phyloP scores from a whole-genome alignment of 2,113 vertebrate species.

The Callopanchax toddi region DNA sequence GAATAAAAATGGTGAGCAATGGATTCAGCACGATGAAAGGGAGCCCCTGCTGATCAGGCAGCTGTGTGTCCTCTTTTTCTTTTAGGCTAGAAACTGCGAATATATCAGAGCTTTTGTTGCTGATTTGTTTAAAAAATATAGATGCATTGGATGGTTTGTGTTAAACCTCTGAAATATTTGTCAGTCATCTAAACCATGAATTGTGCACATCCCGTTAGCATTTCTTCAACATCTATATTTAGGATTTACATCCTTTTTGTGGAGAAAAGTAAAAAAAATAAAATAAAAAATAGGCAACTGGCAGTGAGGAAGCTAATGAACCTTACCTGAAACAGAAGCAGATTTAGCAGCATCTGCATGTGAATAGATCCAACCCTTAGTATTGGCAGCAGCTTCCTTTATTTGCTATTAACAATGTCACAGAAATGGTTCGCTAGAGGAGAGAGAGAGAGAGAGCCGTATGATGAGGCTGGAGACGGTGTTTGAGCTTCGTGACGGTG shows the following conservation, averaged over 20 bases:
- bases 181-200: slow-evolving; percentile 34
- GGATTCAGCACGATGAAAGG: slow-evolving; percentile 61
- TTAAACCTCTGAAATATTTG: slow-evolving; percentile 48
- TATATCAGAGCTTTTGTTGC: slow-evolving; percentile 83
- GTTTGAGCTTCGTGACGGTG: slow-evolving; percentile 32
- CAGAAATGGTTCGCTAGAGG: slow-evolving; percentile 30
- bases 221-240: slow-evolving; percentile 44
- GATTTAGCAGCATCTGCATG: slow-evolving; percentile 93
- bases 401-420: slow-evolving; percentile 76
- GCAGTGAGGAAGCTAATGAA: slow-evolving; percentile 17
- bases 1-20: slow-evolving; percentile 55
- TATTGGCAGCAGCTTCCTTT: slow-evolving; percentile 70
- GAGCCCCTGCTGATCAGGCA: slow-evolving; percentile 80
- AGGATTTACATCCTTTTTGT: slow-evolving; percentile 39
- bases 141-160: background rate
- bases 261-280: slow-evolving; percentile 35
- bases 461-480: no score
- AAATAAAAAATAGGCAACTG: slow-evolving; percentile 49
- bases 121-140: slow-evolving; percentile 71
- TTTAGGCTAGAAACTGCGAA: slow-evolving; percentile 43
- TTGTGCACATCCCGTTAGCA: slow-evolving; percentile 64
- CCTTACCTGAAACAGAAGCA: no score
- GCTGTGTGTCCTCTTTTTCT: slow-evolving; percentile 71
- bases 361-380: slow-evolving; percentile 83
- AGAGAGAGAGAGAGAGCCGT: slow-evolving; percentile 24